Base-by-base conservation (phyloP, 2,113 vertebrate species). In the Tragelaphus buxtoni region DNA sequence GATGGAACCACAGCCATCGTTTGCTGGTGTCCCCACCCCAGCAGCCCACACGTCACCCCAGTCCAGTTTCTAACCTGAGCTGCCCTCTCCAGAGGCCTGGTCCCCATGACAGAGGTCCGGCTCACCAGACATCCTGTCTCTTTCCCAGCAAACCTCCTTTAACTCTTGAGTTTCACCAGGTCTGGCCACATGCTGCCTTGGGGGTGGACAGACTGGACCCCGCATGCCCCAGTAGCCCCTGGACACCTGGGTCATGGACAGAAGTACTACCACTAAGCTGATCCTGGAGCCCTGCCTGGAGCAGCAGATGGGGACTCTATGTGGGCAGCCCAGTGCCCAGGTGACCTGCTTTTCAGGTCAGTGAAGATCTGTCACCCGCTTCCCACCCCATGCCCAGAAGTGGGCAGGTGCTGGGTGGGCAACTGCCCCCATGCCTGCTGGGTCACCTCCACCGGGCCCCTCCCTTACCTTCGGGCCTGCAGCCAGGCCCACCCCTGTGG, bases 31-130 rank as follows among this genome's bases (percentile, higher is more conserved):
- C 11, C 20, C 9, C 0, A 1, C 5, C 12, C 22, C 35, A 11
- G 4, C 32, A 47, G 10, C 53, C 24, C 28, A 3, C 1, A 28
- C 1, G 0, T 1, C 14, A 17, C 32, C 30, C 5, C 32, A 18
- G 12, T 92, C 30, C 1, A 2, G 9, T 47, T 49, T 84, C 51
- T 35, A 42, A 79, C 16, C 1, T 7, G 5, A 61, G 28, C 11
- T 1, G 0, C 9, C 28, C 53, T 58, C n/a, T 7, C 7, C 12
- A 18, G 74, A 49, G n/a, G 1, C 32, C 69, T 74, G 69, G 39
- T 69, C 39, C 69, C 22, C 69, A 13, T 26, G 11, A 13, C 69
- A 39, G 69, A 13, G 22, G 69, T 24, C 39, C 0, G 3, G 39
- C 39, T 42, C 39, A 26, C 1, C 39, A 26, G 69, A 74, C 1